phyloP scores from a whole-genome alignment of 2,113 vertebrate genomes.

The Anoura caudifer region DNA sequence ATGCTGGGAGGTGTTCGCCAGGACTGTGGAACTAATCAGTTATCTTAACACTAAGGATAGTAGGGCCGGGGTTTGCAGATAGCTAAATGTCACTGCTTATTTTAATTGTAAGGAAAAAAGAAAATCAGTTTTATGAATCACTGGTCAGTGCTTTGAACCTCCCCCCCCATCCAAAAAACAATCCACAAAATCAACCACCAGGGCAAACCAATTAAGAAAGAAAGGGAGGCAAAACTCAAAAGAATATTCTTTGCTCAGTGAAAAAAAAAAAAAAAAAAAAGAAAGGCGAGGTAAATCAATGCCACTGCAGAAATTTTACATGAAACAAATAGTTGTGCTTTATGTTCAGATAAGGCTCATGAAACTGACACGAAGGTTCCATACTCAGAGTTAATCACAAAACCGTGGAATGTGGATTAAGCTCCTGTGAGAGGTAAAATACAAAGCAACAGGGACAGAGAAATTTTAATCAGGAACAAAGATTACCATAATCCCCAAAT shows the following conservation, averaged over 20 bases:
- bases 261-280: conserved; percentile 52
- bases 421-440: conserved; percentile 48
- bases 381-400: conserved; percentile 51
- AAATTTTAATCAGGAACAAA: conserved; percentile 71
- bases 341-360: not conserved
- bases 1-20: conserved; percentile 55
- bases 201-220: conserved; percentile 40
- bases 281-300: conserved; percentile 8
- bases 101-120: conserved; percentile 52
- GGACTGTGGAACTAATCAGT: conserved; percentile 71
- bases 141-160: conserved; percentile 45
- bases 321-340: not conserved
- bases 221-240: not conserved
- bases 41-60: conserved; percentile 57
- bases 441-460: conserved; percentile 56
- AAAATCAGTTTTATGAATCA: conserved; percentile 62
- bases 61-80: not conserved
- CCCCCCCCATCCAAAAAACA: not conserved
- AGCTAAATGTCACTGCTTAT: conserved; percentile 35
- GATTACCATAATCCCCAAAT: conserved; percentile 67
- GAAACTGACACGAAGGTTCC: conserved; percentile 34
- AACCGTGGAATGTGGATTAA: conserved; percentile 57
- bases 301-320: conserved; percentile 32
- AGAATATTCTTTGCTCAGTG: conserved; percentile 18
- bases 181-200: not conserved